phyloP scores from a whole-genome alignment of 1,140 invertebrate species.

The Drosophila ohnishii region DNA sequence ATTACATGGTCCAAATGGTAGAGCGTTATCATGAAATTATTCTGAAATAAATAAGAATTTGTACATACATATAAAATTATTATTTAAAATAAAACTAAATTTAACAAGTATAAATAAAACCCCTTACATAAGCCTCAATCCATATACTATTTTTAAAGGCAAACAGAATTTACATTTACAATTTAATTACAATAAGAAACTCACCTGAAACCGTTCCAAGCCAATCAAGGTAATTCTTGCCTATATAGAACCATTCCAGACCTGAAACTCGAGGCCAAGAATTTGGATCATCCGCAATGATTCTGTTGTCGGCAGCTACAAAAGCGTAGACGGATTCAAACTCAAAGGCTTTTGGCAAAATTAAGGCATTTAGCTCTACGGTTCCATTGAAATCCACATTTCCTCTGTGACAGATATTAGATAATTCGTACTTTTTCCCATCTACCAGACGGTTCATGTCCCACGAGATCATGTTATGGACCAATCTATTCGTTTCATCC shows the following conservation, averaged over 20 bases:
- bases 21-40: background rate
- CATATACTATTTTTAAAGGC: no score
- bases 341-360: background rate
- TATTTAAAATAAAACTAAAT: no score
- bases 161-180: no score
- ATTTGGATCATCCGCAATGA: background rate
- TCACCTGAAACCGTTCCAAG: background rate
- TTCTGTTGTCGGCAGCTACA: background rate
- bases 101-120: no score
- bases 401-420: no score
- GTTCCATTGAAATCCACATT: background rate
- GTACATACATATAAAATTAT: no score
- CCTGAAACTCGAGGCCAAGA: background rate
- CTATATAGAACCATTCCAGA: background rate
- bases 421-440: background rate
- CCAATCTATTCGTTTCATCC: background rate
- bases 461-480: background rate
- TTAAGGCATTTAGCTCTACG: background rate
- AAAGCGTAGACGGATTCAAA: background rate
- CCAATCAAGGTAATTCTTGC: background rate
- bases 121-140: no score
- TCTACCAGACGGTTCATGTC: background rate
- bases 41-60: background rate
- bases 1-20: background rate
- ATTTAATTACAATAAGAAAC: background rate